Evolutionary conservation across 2,113 vertebrate genomes (phyloP), one percentile per base, ranked within the genome.

Genomic region (Rhabdornis inornatus): DNA sequence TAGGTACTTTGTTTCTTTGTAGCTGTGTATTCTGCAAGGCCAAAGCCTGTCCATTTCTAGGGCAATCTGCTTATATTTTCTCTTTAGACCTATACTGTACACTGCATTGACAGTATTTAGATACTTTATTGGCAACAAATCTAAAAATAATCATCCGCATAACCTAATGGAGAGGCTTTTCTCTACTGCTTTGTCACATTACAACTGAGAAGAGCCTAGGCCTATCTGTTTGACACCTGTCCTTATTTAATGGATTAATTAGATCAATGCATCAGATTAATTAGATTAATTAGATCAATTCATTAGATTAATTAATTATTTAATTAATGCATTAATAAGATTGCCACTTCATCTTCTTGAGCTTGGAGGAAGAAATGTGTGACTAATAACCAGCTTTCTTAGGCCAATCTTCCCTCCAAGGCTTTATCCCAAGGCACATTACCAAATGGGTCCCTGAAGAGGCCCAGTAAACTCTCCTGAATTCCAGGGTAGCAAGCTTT

Each of bases 401-500:
- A 7, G 25, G 14, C 50, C 9, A 17, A 6, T 65, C 42, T 44
- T 50, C 7, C 18, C 42, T 57, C 17, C 31, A 33, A 55, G 31
- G 25, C 35, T 42, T 72, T 80, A 42, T 64, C 35, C 27, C 31
- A 33, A 23, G 27, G 27, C 22, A 23, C 18, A 22, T 71, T 33
- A 37, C 25, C 22, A 50, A 50, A 27, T 10, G 42, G 15, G 31
- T 33, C 12, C 12, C 50, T 37, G 40, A 42, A 65, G 27, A 37
- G 37, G 10, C 25, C 25, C 27, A 15, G 17, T 37, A 35, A 44
- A 11, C 9, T 35, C 31, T 49, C 25, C 15, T 50, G 42, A 88
- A 57, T 71, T 19, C 25, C 27, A 33, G 66, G 31, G 2, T 19
- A 28, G 23, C 0, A 1, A 81, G 31, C 1, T 57, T 72, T 42